These are phyloP conservation scores for Homalodisca vitripennis DNA, from an alignment of 1,140 invertebrate species.

Conservation along the genomic window DNA sequence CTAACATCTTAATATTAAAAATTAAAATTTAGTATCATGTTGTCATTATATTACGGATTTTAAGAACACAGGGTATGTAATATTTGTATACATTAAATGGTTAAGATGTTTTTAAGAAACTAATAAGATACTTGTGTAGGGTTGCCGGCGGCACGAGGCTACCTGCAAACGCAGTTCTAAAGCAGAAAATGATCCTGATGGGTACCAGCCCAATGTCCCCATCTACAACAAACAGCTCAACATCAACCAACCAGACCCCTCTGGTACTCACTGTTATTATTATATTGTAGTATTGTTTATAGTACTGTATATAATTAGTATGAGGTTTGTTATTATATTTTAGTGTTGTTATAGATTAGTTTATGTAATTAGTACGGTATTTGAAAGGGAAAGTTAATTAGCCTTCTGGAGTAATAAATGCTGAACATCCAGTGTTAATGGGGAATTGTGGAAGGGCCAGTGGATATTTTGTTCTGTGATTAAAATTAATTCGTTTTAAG, in stretches of 20 bases:
- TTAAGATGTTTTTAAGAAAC: not conserved
- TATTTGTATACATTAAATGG: not conserved
- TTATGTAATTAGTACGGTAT: not conserved
- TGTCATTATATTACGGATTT: not conserved
- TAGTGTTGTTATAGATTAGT: not conserved
- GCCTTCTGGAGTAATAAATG: not conserved
- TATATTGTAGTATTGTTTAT: not conserved
- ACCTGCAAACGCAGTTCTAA: not conserved
- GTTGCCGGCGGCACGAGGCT: not conserved
- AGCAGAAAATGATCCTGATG: not conserved
- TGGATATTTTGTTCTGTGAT: too few species aligned
- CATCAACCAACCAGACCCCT: not conserved
- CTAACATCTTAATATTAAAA: not conserved
- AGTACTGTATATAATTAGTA: not conserved
- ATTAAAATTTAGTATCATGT: not conserved
- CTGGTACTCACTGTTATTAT: not conserved
- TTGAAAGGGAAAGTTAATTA: not conserved
- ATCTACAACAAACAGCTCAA: conserved; percentile 18
- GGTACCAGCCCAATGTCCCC: not conserved
- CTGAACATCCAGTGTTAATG: not conserved
- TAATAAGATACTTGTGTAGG: not conserved
- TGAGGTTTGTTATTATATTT: not conserved
- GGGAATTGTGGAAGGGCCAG: too few species aligned
- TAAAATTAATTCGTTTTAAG: too few species aligned
- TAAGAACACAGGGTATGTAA: not conserved